Conservation (phyloP, 2,797 vertebrate species). For the Brotula barbata region DNA sequence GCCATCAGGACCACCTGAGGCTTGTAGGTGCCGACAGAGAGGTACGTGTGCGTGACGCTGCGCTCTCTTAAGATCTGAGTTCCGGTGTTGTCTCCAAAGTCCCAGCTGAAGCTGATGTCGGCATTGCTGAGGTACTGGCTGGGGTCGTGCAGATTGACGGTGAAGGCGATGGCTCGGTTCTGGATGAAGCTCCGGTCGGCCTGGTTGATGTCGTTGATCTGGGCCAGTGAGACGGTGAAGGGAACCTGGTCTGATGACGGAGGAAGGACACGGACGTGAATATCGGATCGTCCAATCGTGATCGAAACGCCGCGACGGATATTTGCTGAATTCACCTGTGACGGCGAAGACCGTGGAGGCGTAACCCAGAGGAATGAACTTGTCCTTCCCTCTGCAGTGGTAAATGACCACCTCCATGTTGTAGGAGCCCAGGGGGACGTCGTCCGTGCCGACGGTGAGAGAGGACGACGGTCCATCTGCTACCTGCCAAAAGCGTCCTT, state of each 20-base stretch:
- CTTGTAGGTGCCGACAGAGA: constrained; percentile 77
- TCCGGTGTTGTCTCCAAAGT: constrained; percentile 91
- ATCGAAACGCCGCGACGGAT: too few species aligned
- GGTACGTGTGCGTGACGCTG: constrained; percentile 88
- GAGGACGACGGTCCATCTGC: constrained; percentile 85
- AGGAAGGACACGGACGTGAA: neutral
- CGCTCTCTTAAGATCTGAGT: constrained; percentile 88
- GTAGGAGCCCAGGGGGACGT: constrained; percentile 85
- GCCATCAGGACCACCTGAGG: constrained; percentile 89
- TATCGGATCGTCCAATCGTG: too few species aligned
- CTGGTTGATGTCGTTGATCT: constrained; percentile 81
- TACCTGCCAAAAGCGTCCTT: constrained; percentile 93
- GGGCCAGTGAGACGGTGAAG: constrained; percentile 83
- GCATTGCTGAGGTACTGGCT: constrained; percentile 85
- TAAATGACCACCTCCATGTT: constrained; percentile 92
- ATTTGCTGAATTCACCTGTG: constrained; percentile 79
- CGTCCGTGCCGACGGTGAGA: constrained; percentile 83
- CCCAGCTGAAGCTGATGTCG: constrained; percentile 92
- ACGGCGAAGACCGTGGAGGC: constrained; percentile 84
- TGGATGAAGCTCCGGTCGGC: constrained; percentile 85
- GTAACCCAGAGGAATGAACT: constrained; percentile 89
- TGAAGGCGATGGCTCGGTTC: constrained; percentile 88
- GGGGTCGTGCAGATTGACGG: constrained; percentile 88
- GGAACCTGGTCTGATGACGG: constrained; percentile 88
- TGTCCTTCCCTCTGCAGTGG: constrained; percentile 85